Evolutionary conservation across 1,140 invertebrate species (phyloP).

Genomic region (Oedothorax gibbosus): DNA sequence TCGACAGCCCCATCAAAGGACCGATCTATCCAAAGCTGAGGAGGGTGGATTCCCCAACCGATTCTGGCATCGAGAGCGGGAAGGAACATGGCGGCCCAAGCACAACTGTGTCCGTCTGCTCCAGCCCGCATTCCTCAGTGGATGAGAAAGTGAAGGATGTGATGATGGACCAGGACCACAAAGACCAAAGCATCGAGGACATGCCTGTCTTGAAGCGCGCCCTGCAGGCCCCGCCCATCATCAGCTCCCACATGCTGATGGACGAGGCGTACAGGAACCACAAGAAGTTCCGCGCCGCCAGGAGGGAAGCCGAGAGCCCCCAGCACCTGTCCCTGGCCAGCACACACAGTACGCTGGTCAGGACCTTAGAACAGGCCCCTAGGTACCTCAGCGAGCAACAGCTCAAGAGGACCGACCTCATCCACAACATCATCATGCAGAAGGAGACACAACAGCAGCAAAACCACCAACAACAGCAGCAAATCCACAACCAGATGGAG

Average conservation of each 20-base stretch:
- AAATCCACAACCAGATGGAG: constrained; percentile 32
- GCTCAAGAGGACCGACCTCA: constrained; percentile 87
- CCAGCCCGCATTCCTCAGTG: constrained; percentile 81
- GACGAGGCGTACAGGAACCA: constrained; percentile 94
- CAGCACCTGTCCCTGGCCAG: constrained; percentile 75
- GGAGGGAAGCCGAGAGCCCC: constrained; percentile 69
- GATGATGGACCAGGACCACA: constrained; percentile 44
- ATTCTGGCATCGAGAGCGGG: constrained; percentile 93
- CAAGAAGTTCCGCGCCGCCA: constrained; percentile 88
- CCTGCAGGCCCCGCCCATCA: constrained; percentile 86
- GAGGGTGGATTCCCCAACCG: constrained; percentile 88
- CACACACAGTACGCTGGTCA: constrained; percentile 87
- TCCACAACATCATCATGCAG: constrained; percentile 87
- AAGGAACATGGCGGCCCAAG: constrained; percentile 74
- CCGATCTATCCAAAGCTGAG: constrained; percentile 72
- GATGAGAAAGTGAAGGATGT: constrained; percentile 76
- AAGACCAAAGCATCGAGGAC: constrained; percentile 79
- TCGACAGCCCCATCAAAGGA: constrained; percentile 59
- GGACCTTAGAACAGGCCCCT: constrained; percentile 87
- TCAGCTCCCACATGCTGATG: constrained; percentile 80
- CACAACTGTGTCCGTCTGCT: constrained; percentile 77
- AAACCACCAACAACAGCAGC: constrained; percentile 22
- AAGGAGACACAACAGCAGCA: constrained; percentile 63
- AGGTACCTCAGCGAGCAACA: constrained; percentile 86
- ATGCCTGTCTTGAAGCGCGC: constrained; percentile 94